These are phyloP conservation scores for Capreolus pygargus DNA, from an alignment of 2,113 vertebrate species.

Conservation along the genomic window DNA sequence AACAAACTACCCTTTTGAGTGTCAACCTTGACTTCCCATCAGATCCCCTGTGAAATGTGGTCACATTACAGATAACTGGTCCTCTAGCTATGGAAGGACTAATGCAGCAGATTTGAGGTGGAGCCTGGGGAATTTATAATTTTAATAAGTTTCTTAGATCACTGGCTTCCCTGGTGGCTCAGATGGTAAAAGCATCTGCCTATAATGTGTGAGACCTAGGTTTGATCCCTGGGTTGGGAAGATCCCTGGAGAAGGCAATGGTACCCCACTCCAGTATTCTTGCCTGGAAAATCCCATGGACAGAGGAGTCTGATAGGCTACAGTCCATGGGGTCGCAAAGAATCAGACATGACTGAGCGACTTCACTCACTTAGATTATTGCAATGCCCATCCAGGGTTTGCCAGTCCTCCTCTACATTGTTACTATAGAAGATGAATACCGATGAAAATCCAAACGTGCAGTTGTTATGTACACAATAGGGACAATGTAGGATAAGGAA, in stretches of 20 bases:
- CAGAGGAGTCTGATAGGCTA: background rate
- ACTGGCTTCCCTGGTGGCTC: background rate
- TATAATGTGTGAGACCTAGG: fast-evolving
- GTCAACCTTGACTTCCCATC: background rate
- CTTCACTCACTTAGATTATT: background rate
- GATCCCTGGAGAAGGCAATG: background rate
- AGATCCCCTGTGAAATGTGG: background rate
- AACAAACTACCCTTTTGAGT: background rate
- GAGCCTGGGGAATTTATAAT: background rate
- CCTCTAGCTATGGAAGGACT: background rate
- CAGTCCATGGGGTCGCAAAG: background rate
- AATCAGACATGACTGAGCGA: fast-evolving
- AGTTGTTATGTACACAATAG: background rate
- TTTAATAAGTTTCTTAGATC: background rate
- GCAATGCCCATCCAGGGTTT: background rate
- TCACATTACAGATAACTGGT: background rate
- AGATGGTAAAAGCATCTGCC: background rate
- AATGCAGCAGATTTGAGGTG: background rate
- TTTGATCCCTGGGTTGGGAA: fast-evolving
- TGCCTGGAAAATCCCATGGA: background rate
- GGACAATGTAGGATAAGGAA: too few relatives aligned
- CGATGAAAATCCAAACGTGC: background rate
- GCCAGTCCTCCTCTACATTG: background rate
- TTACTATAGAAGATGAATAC: background rate
- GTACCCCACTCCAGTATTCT: background rate